Evolutionary conservation across 2,797 vertebrate genomes (phyloP), one percentile per base, ranked within the genome.

Genomic region (Parambassis ranga): DNA sequence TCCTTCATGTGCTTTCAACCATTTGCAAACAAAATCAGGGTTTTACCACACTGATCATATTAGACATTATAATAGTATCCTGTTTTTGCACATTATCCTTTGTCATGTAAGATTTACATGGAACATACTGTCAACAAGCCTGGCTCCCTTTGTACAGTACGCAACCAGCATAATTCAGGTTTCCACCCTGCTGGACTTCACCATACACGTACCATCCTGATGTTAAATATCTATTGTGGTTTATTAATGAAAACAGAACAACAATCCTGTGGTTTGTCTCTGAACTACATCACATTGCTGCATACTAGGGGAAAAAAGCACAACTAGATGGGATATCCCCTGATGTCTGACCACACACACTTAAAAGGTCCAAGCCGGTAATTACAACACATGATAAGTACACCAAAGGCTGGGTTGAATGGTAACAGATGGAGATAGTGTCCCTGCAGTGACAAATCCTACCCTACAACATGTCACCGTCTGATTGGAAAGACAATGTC

Each of bases 371-470:
- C 65, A 60, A 71, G 51, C 26, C 1, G 24, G 36, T 53, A 50
- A 82, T 77, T 77, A 65, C 75, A 58, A 49, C 61, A 28, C 41
- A 77, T n/a, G 39, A 68, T 61, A 52, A 58, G 59, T 15, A 24
- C n/a, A 35, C 53, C 67, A 62, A 72, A 70, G 51, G 52, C 19
- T 58, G 70, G 50, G 55, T 37, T 43, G 33, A 49, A 51, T 44
- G 50, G 36, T 55, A 44, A 73, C 75, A 82, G 76, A 86, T 74
- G 60, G 73, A 66, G 52, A 59, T 3, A 18, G 38, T 13, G 47
- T 48, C 42, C 46, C 52, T 27, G 50, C 49, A 46, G 51, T 14
- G 50, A 46, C 7, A 56, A 52, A 32, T 42, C 30, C 24, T 61
- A 35, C 33, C 20, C 35, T 62, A 23, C 33, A 61, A 52, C 42